These are phyloP conservation scores for Bradypodion ventrale DNA, from an alignment of 2,797 vertebrate genomes.

Conservation along the genomic window DNA sequence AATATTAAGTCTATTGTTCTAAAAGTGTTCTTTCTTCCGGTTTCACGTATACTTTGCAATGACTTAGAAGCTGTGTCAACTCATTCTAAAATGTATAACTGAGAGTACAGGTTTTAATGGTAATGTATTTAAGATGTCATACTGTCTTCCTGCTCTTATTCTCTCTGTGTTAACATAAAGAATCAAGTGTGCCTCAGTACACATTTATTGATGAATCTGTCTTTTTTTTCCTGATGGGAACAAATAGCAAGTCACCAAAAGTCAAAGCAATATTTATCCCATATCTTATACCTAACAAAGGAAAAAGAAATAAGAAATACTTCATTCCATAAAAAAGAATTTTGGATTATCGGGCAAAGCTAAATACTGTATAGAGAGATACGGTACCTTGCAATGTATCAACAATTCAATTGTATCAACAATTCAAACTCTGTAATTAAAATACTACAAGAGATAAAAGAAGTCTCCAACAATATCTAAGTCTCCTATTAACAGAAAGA, in stretches of 20 bases:
- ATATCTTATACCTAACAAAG: background rate
- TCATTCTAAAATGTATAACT: too few species aligned
- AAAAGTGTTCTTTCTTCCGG: too few species aligned
- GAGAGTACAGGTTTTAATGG: too few species aligned
- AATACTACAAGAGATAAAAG: background rate
- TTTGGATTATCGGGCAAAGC: background rate
- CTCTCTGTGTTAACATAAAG: too few species aligned
- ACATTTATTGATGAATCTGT: too few species aligned
- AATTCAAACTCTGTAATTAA: background rate
- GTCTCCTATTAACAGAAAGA: background rate
- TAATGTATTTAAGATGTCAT: too few species aligned
- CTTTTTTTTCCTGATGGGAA: conserved; percentile 25
- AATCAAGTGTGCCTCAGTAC: too few species aligned
- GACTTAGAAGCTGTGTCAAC: too few species aligned
- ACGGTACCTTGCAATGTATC: background rate
- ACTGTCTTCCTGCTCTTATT: too few species aligned
- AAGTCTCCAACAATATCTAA: background rate
- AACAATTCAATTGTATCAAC: background rate
- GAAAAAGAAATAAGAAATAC: background rate
- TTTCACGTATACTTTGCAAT: too few species aligned
- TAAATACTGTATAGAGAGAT: too few species aligned
- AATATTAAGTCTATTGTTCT: too few species aligned
- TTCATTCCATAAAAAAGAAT: conserved; percentile 2
- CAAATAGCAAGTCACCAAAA: background rate
- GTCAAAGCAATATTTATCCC: background rate